Base-by-base conservation (phyloP, 30 jellyfish, hydroid and myxozoan genomes). In the Pelagia noctiluca region DNA sequence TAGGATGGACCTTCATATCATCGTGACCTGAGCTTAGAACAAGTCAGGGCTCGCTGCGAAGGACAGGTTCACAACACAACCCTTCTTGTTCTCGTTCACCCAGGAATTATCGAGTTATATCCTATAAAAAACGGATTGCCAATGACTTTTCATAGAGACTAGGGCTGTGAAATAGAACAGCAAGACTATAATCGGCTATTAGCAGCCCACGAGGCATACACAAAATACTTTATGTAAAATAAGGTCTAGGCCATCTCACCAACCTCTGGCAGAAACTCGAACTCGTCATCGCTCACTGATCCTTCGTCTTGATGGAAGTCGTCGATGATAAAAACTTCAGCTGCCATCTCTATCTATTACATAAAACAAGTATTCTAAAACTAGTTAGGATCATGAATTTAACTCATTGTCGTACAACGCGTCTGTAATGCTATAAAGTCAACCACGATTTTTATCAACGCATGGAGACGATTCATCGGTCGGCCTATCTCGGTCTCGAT, bases 281-380 rank as follows among this genome's bases (percentile, higher is more conserved):
- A 94, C 54, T 94, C 99, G 18, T 94, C 99, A 34, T 94, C 99
- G 91, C 96, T 85, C 76, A 83, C 91, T 21, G 95, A 64, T 21
- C 87, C 92, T 24, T 73, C 95, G 37, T 94, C 97, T 62, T 87
- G 90, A 50, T 85, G 90, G 73, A 94, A 94, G 36, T 94, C 99
- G 47, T 94, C 99, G 35, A 94, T 94, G 71, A 88, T 95, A 78
- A 94, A 94, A 67, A 94, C 96, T 46, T 77, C 99, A 54, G 99
- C 57, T 35, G 96, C 92, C 98, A 91, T 91, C 12, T 30, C 81
- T 61, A 21, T 38, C 3, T n/a, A 35, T 47, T 50, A 19, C 50
- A 13, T 74, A 54, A 2, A 47, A 49, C 57, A 25, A 18, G 29
- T 29, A 46, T 21, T 3, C 35, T 47, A 62, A 49, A 26, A 12